Evolutionary conservation across 1,140 invertebrate genomes (phyloP).

Genomic region (Psilanteris sp.): DNA sequence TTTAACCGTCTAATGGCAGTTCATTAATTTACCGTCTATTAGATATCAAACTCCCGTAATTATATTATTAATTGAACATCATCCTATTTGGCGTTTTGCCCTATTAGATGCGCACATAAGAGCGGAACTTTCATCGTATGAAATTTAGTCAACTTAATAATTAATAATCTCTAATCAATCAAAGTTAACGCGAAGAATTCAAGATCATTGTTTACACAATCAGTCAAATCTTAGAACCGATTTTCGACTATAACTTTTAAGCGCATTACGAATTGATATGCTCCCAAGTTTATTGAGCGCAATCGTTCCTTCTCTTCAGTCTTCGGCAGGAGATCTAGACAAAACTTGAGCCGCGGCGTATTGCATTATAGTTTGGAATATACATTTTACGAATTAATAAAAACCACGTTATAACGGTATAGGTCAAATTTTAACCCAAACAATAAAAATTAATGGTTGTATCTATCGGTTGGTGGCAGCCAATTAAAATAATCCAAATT

Average conservation of each 20-base stretch:
- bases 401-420: background rate
- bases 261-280: conserved; percentile 42
- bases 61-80: conserved; percentile 43
- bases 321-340: background rate
- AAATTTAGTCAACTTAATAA: conserved; percentile 16
- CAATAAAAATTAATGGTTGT: too few species aligned
- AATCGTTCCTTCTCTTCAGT: conserved; percentile 4
- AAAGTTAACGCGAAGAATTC: conserved; percentile 16
- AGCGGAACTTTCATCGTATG: conserved; percentile 12
- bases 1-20: conserved; percentile 8
- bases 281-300: conserved; percentile 25
- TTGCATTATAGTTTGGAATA: conserved; percentile 7
- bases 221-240: conserved; percentile 11
- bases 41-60: conserved; percentile 38
- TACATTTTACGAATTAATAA: too few species aligned
- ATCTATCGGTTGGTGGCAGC: too few species aligned
- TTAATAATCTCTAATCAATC: conserved; percentile 36
- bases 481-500: too few species aligned
- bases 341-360: background rate
- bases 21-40: conserved; percentile 24
- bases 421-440: conserved; percentile 46
- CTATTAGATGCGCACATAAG: conserved; percentile 22
- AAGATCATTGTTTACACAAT: conserved; percentile 21
- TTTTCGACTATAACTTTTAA: conserved; percentile 37
- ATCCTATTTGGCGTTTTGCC: conserved; percentile 42